These are phyloP conservation scores for Cyaniris semiargus DNA, from an alignment of 2,888 invertebrate species.

Conservation along the genomic window DNA sequence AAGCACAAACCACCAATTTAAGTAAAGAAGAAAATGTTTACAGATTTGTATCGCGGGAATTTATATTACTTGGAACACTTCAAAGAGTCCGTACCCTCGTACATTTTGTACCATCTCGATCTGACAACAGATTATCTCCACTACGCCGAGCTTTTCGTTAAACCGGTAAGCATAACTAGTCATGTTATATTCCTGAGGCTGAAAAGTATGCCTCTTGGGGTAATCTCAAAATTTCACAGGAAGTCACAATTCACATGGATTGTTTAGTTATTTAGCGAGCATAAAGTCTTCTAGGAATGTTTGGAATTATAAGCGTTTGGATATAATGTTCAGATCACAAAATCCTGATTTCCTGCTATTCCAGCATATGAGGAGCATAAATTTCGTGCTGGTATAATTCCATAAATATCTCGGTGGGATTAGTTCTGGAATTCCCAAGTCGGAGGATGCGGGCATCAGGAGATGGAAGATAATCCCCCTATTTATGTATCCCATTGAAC, in stretches of 20 bases:
- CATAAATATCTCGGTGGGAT: constrained; percentile 17
- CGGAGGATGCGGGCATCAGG: constrained; percentile 47
- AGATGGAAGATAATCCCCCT: constrained; percentile 71
- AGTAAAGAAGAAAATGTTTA: constrained; percentile 16
- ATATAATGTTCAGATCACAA: neutral
- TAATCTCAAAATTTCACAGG: neutral
- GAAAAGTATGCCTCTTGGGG: neutral
- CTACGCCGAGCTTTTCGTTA: neutral
- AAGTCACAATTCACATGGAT: neutral
- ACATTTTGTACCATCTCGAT: constrained; percentile 7
- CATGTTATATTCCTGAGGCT: neutral
- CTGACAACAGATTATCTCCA: constrained; percentile 2
- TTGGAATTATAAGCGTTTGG: neutral
- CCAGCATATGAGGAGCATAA: constrained; percentile 10
- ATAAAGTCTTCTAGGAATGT: neutral
- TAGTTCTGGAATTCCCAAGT: constrained; percentile 28
- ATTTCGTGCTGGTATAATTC: neutral
- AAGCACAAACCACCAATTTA: constrained; percentile 13
- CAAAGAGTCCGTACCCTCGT: constrained; percentile 18
- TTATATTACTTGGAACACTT: constrained; percentile 29
- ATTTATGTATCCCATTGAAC: constrained; percentile 61
- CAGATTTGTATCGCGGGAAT: constrained; percentile 23
- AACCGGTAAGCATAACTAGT: neutral
- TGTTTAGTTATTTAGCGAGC: neutral
- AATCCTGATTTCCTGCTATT: constrained; percentile 13